Evolutionary conservation across 1,140 invertebrate genomes (phyloP).

Genomic region (Apis mellifera): Amel_HAv3.1 CM009940.2:574501-575000

Average conservation of each 20-base stretch:
- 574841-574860: constrained; percentile 12
- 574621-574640: constrained; percentile 37
- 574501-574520: constrained; percentile 44
- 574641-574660: neutral
- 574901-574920: constrained; percentile 24
- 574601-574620: constrained; percentile 50
- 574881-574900: constrained; percentile 7
- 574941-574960: neutral
- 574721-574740: neutral
- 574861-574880: no score
- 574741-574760: neutral
- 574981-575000: neutral
- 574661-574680: neutral
- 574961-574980: neutral
- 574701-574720: neutral
- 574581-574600: constrained; percentile 64
- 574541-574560: constrained; percentile 47
- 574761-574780: neutral
- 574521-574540: constrained; percentile 56
- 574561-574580: constrained; percentile 51
- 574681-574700: no score
- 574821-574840: neutral
- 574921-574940: constrained; percentile 26
- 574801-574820: neutral
- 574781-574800: no score